Conservation (phyloP, 2,888 invertebrate species). For the Diarsia dahlii region DNA sequence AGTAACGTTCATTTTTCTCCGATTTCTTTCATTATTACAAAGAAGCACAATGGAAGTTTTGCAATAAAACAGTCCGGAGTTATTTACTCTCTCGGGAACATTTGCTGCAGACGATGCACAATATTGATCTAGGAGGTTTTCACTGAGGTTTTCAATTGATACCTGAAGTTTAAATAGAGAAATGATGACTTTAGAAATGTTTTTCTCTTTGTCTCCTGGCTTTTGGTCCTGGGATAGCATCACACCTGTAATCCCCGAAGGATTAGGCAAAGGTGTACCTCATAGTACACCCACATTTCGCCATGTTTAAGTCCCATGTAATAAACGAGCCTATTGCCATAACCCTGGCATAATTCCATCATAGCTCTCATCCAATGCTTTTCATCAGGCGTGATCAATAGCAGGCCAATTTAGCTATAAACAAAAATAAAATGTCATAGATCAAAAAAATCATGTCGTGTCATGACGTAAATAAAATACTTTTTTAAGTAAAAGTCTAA, state of each 20-base stretch:
- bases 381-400: too few relatives aligned
- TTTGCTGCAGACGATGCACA: slow-evolving; percentile 50
- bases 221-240: slow-evolving; percentile 4
- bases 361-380: too few relatives aligned
- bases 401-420: too few relatives aligned
- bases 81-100: slow-evolving; percentile 62
- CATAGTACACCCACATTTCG: too few relatives aligned
- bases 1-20: slow-evolving; percentile 38
- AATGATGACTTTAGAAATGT: slow-evolving; percentile 19
- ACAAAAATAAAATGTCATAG: too few relatives aligned
- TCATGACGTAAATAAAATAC: too few relatives aligned
- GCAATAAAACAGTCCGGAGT: slow-evolving; percentile 66
- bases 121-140: slow-evolving; percentile 57
- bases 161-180: slow-evolving; percentile 44
- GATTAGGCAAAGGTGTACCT: too few relatives aligned
- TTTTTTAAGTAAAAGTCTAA: background rate
- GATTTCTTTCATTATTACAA: slow-evolving; percentile 59
- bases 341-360: too few relatives aligned
- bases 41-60: slow-evolving; percentile 59
- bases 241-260: too few relatives aligned
- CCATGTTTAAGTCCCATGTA: too few relatives aligned
- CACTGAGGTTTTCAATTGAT: slow-evolving; percentile 51
- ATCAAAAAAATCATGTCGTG: too few relatives aligned
- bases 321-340: too few relatives aligned
- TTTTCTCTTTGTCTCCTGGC: background rate